Percentiles rank a stretch among this genome's conserved stretches.
These are phyloP conservation scores for Petrophora chlorosata DNA, from an alignment of 2,888 invertebrate genomes.

Conservation along the genomic window DNA sequence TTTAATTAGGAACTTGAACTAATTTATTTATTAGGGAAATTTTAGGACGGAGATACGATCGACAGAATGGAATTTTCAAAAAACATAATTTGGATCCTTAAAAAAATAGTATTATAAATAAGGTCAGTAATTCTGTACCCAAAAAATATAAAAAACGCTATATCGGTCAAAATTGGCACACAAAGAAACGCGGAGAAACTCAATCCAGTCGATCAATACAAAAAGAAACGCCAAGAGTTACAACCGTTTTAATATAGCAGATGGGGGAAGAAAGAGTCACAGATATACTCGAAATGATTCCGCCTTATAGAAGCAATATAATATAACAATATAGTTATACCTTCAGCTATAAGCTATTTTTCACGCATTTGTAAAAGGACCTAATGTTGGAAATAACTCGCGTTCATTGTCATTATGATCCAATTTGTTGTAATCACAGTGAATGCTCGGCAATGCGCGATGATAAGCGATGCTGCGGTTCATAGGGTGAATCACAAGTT, in stretches of 20 bases:
- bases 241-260: slow-evolving; percentile 26
- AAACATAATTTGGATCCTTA: not conserved
- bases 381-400: not conserved
- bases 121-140: slow-evolving; percentile 23
- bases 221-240: slow-evolving; percentile 6
- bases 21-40: slow-evolving; percentile 79
- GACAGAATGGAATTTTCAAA: slow-evolving; percentile 19
- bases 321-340: not conserved
- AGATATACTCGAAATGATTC: slow-evolving; percentile 20
- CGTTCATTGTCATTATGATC: too few relatives aligned
- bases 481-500: too few relatives aligned
- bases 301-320: slow-evolving; percentile 34
- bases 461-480: too few relatives aligned
- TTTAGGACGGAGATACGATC: slow-evolving; percentile 57
- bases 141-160: not conserved
- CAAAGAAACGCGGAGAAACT: too few relatives aligned
- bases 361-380: not conserved
- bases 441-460: too few relatives aligned
- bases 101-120: slow-evolving; percentile 16
- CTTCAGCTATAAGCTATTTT: not conserved
- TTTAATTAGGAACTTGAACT: slow-evolving; percentile 56
- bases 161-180: slow-evolving; percentile 1
- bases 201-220: not conserved
- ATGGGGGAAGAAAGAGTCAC: slow-evolving; percentile 25
- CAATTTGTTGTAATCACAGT: too few relatives aligned